A percentile compares a stretch with the other conserved stretches of the same genome.
Evolutionary conservation across 2,797 vertebrate species (phyloP).

Genomic region (Ataeniobius toweri): DNA sequence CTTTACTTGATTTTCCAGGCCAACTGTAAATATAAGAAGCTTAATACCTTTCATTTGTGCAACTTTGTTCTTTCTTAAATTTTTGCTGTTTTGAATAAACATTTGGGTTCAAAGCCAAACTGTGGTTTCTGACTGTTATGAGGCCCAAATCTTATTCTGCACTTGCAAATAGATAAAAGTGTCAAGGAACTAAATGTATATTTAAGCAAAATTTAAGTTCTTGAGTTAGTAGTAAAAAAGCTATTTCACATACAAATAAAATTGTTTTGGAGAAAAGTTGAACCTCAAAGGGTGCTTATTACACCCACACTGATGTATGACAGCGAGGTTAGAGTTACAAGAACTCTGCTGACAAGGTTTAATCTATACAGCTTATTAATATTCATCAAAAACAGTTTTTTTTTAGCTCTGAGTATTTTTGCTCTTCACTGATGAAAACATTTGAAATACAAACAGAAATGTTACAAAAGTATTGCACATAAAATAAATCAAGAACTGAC

Average conservation of each 20-base stretch:
- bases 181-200: neutral
- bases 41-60: neutral
- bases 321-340: constrained; percentile 40
- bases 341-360: constrained; percentile 40
- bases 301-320: constrained; percentile 43
- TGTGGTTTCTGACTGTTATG: neutral
- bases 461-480: constrained; percentile 21
- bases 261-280: constrained; percentile 17
- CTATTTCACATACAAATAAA: constrained; percentile 21
- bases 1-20: neutral
- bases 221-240: neutral
- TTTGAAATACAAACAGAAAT: constrained; percentile 31
- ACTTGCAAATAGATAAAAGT: neutral
- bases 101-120: too few species aligned
- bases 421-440: constrained; percentile 22
- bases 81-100: neutral
- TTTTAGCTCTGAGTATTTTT: constrained; percentile 23
- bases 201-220: neutral
- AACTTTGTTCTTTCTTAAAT: neutral
- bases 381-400: constrained; percentile 37
- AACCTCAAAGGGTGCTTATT: constrained; percentile 30
- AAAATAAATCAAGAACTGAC: constrained; percentile 22
- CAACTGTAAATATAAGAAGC: neutral
- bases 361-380: constrained; percentile 39
- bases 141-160: neutral